Base-by-base conservation (phyloP, 2,113 vertebrate genomes). In the Thamnophis sirtalis region DNA sequence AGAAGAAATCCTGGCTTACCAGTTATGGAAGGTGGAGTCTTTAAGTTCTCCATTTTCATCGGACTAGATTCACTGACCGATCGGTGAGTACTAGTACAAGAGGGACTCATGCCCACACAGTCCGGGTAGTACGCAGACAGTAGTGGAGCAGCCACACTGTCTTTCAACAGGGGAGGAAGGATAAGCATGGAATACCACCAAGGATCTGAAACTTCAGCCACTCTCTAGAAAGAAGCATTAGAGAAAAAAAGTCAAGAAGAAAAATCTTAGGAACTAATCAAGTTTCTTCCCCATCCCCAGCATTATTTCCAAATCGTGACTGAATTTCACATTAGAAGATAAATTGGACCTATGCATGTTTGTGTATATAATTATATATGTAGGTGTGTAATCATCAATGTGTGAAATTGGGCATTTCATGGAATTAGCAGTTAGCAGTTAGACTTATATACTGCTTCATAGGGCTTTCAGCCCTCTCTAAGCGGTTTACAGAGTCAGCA, bases 121-220 rank as follows among this genome's bases (percentile, higher is more conserved):
- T 99, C 99, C 0, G 99, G 99, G 95, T 99, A 99, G 97, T 99
- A 99, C 17, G 99, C 98, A 13, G 97, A 97, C 26, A 99, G 98
- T 96, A 99, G 98, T 11, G 99, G 98, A 56, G 98, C 98, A 53
- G 99, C 99, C 33, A 99, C 98, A 84, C 99, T 99, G 93, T 99
- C 98, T 96, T 99, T 99, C 93, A 99, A 98, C 97, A 99, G 94
- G 15, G 99, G 99, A 6, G 99, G 99, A 90, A 99, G 96, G 95
- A 99, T 99, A 95, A 99, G 97, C 99, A 99, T 99, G 54, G 99
- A 99, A 93, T 99, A 98, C 99, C 99, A 99, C 98, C 98, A 99
- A 80, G 97, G 98, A 97, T 98, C 98, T 1, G 97, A 98, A 94
- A 99, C 99, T 96, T 99, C 99, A 0, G 98, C 98, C 94, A 99